Base-by-base conservation (phyloP, 2,797 vertebrate species). In the Halcyon chelicuti region DNA sequence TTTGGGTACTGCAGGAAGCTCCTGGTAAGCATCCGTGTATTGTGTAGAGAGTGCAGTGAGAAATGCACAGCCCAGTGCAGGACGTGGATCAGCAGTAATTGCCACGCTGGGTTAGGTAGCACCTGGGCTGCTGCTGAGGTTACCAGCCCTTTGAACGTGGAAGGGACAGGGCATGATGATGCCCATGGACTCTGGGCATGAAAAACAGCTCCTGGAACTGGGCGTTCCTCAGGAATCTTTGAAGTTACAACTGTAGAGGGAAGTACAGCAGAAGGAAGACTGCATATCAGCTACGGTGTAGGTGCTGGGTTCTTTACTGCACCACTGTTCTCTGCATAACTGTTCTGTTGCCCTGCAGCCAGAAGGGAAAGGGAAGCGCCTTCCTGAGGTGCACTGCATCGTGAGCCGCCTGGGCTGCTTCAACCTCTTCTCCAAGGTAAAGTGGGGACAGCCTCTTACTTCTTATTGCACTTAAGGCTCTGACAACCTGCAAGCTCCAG, bases 1-100 rank as follows among this genome's bases (percentile, higher is more conserved):
- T 99, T 99, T 96, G 99, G 99, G 87, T 99, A 99, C 97, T 99
- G 99, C 98, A 99, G 98, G 93, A 99, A 99, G 97, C 99, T 99
- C 90, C 96, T 99, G 99, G 99, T 99, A 97, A 99, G 99, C 98
- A 74, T n/a, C 44, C 89, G 42, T 46, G 35, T 37, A n/a, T n/a
- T 79, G 74, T 7, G 23, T 19, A 6, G 73, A 83, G 63, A 46
- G 35, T 9, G 22, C 26, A 5, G 26, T 46, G n/a, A 21, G 11
- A 37, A 63, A 42, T n/a, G 58, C 49, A 31, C 37, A 54, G 28
- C 7, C 65, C 33, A 25, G 18, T 26, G 31, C 31, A 31, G 42
- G 70, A 9, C 0, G 0, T 21, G 55, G 21, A 44, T 42, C 42
- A 14, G 72, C 52, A 47, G 63, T 44, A 39, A 31, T 28, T 60